These are phyloP conservation scores for Agrotis clavis DNA, from an alignment of 2,888 invertebrate genomes.

Conservation along the genomic window DNA sequence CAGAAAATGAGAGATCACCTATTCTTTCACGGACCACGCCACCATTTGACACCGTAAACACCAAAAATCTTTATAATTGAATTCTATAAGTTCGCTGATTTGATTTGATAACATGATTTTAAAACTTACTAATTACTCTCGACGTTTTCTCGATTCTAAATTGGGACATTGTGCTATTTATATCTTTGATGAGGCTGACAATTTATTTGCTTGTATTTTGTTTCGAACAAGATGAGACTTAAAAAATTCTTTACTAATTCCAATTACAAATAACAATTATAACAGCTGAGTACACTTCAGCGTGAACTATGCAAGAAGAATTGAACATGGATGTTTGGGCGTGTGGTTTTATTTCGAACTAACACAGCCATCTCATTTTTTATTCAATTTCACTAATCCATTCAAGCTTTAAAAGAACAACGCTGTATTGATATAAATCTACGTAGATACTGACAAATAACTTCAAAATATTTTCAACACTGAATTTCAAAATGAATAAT, in stretches of 20 bases:
- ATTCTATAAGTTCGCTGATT: slow-evolving; percentile 69
- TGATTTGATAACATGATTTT: slow-evolving; percentile 66
- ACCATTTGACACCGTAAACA: slow-evolving; percentile 63
- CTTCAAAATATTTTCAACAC: slow-evolving; percentile 30
- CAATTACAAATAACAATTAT: not conserved
- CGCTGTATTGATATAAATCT: not conserved
- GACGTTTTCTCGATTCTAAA: slow-evolving; percentile 51
- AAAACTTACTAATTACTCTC: slow-evolving; percentile 65
- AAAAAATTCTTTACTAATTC: not conserved
- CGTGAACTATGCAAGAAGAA: not conserved
- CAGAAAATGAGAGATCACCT: not conserved
- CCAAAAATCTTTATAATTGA: slow-evolving; percentile 75
- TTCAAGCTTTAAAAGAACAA: not conserved
- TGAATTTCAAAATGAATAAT: slow-evolving; percentile 37
- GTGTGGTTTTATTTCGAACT: not conserved
- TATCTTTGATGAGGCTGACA: not conserved
- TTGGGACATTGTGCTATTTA: slow-evolving; percentile 7
- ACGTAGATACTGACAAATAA: not conserved
- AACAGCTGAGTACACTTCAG: not conserved
- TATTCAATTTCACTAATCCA: not conserved
- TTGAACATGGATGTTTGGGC: not conserved
- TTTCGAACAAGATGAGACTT: not conserved
- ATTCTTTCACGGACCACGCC: not conserved
- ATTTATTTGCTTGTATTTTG: slow-evolving; percentile 1
- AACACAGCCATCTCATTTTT: not conserved